A percentile compares a stretch with the other conserved stretches of the same genome.
Conservation (phyloP, 35 echinoderm and acorn worm species). For the Acanthaster planci region DNA sequence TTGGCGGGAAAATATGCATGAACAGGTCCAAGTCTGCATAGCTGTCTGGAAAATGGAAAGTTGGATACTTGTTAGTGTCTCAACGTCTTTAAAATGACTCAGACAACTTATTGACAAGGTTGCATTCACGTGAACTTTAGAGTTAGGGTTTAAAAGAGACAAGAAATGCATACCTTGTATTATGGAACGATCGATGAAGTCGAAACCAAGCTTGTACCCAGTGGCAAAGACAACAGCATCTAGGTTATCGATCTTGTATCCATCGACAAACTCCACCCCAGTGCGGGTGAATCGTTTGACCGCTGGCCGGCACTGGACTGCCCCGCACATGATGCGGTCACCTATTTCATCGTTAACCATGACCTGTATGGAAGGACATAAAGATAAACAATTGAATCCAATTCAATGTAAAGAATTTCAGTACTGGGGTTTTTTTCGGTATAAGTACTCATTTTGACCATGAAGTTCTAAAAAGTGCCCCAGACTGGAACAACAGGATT, state of each 20-base stretch:
- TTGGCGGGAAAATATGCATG: constrained; percentile 51
- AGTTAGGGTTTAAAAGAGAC: not conserved
- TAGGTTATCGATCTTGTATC: constrained; percentile 37
- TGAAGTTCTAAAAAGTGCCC: too few species aligned
- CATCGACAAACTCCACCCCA: constrained; percentile 71
- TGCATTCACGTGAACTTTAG: too few species aligned
- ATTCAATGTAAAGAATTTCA: too few species aligned
- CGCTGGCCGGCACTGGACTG: constrained; percentile 46
- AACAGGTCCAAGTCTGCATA: constrained; percentile 49
- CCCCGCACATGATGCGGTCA: constrained; percentile 55
- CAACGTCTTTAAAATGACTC: too few species aligned
- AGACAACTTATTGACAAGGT: too few species aligned
- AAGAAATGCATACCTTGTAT: constrained; percentile 53
- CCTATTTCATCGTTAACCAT: constrained; percentile 77
- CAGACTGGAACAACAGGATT: too few species aligned
- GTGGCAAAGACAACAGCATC: constrained; percentile 73
- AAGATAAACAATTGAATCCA: not conserved
- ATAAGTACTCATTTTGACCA: too few species aligned
- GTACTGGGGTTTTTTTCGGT: too few species aligned
- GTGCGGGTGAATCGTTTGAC: constrained; percentile 49
- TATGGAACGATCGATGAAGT: constrained; percentile 48
- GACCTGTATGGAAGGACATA: not conserved
- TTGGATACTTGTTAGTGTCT: too few species aligned
- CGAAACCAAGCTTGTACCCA: constrained; percentile 51
- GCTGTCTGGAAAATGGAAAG: constrained; percentile 46